Base-by-base conservation (phyloP, 2,797 vertebrate species). In the Xerus rutilus region DNA sequence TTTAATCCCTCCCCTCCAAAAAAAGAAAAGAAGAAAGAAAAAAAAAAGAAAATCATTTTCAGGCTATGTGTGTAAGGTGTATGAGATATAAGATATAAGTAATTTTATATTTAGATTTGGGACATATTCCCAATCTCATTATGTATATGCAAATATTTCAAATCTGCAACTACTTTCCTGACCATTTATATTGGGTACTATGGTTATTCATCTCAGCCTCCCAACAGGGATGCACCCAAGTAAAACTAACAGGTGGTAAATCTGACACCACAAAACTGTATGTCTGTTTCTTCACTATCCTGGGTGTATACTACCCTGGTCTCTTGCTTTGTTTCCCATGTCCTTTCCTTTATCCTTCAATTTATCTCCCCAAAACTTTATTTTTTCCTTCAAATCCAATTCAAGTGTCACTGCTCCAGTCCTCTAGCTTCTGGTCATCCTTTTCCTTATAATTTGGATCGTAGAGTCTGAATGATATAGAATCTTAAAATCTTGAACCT, bases 321-420 rank as follows among this genome's bases (percentile, higher is more conserved):
- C 43, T n/a, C 8, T 43, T 8, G 6, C 14, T 57, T 28, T 76
- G 12, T 52, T 95, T 73, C 23, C 28, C 28, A 32, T 70, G 20
- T n/a, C 83, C 18, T 57, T 72, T 70, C 20, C 62, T 49, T 86
- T 35, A 76, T 11, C 83, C 13, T 76, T 73, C 67, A 45, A 57
- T 86, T 92, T 57, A 72, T 65, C 9, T 62, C 86, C 35, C 86
- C 84, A 7, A 28, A 89, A 49, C 4, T 85, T 72, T 84, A 88
- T 84, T 89, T 43, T 83, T 20, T 91, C 43, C 25, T 93, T 94
- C 12, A 86, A 45, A 78, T 65, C 52, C 43, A 92, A 35, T 94
- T 72, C n/a, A 78, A 67, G 30, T 9, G 15, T 5, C 45, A 85
- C 10, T 17, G 86, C 4, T 87, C 72, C 39, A 86, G 13, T 18